Conservation (phyloP, 2,888 invertebrate genomes). For the Argyresthia albistria region DNA sequence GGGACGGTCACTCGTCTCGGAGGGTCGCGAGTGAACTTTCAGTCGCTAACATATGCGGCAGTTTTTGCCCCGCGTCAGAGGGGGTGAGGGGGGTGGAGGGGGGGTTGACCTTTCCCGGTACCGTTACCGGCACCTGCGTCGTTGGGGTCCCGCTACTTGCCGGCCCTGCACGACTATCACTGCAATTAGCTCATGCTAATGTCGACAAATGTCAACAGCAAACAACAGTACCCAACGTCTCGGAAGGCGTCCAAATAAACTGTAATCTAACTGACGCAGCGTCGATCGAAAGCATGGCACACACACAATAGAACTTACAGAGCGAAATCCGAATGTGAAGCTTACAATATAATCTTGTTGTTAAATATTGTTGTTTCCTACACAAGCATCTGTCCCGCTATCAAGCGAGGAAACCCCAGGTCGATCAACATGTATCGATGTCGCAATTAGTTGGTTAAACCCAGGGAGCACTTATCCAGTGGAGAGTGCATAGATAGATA, state of each 20-base stretch:
- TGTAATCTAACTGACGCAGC: not conserved
- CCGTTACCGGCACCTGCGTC: constrained; percentile 13
- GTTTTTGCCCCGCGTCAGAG: not conserved
- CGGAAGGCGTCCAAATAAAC: not conserved
- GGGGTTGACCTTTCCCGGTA: not conserved
- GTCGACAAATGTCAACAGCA: constrained; percentile 1
- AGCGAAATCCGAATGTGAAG: no score
- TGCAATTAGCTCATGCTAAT: not conserved
- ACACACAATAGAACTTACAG: no score
- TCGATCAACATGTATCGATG: no score
- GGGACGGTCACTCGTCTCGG: not conserved
- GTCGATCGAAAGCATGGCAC: no score
- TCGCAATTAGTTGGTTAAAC: no score
- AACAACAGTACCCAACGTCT: not conserved
- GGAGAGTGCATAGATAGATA: no score
- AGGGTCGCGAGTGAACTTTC: not conserved
- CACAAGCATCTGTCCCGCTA: no score
- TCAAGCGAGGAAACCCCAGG: no score
- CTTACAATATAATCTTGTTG: no score
- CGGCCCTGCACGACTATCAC: not conserved
- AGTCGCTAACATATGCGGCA: not conserved
- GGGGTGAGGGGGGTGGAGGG: not conserved
- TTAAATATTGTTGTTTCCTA: no score
- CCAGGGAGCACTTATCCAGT: no score
- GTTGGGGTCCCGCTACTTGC: constrained; percentile 43